These are phyloP conservation scores for Tringa solitaria DNA, from an alignment of 2,113 vertebrate species.

Conservation along the genomic window DNA sequence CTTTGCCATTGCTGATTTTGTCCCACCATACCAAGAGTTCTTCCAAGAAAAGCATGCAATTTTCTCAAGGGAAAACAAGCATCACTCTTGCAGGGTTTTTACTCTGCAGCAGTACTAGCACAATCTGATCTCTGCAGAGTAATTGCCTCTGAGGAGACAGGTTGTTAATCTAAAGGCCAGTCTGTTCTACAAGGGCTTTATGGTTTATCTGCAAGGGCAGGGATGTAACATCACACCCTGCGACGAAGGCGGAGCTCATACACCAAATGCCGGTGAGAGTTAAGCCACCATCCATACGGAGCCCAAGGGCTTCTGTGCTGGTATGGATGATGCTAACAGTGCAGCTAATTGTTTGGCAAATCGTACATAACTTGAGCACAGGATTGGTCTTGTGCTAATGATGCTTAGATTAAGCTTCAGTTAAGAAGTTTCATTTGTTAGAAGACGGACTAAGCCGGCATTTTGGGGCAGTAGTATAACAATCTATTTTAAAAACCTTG, in stretches of 20 bases:
- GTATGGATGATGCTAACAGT: background rate
- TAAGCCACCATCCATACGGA: background rate
- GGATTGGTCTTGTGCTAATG: background rate
- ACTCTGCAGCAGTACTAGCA: background rate
- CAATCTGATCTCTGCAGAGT: background rate
- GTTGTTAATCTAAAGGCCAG: background rate
- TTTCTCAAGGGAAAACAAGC: background rate
- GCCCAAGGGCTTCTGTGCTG: background rate
- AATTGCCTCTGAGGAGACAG: background rate
- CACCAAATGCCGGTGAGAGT: background rate
- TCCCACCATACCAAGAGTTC: background rate
- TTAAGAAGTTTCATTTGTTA: background rate
- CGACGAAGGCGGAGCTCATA: background rate
- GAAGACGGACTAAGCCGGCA: background rate
- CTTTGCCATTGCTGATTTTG: background rate
- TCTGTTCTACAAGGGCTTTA: background rate
- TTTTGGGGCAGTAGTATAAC: background rate
- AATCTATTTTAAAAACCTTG: background rate
- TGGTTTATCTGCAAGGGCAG: background rate
- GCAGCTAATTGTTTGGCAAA: background rate
- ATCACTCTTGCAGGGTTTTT: background rate
- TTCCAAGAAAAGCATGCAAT: background rate
- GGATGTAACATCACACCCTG: background rate
- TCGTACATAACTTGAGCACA: background rate
- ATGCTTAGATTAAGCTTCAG: background rate